These are phyloP conservation scores for Heterohyrax brucei DNA, from an alignment of 2,797 vertebrate genomes.

Conservation along the genomic window DNA sequence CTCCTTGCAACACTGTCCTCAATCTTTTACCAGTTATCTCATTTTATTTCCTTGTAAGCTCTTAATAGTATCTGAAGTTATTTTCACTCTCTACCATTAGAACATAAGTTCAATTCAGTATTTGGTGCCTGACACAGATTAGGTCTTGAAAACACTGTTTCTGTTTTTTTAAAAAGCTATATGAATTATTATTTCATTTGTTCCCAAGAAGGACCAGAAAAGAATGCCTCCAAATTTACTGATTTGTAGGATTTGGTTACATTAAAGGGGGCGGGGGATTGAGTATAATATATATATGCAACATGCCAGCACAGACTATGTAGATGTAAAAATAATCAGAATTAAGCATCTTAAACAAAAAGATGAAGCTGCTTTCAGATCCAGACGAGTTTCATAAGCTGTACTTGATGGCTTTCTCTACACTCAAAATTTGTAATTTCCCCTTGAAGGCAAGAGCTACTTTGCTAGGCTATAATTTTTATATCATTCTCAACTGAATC, in stretches of 20 bases:
- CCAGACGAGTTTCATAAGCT: conserved; percentile 36
- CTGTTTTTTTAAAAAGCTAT: not conserved
- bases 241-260: conserved; percentile 16
- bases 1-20: not conserved
- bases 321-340: conserved; percentile 32
- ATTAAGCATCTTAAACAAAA: conserved; percentile 66
- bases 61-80: not conserved
- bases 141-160: not conserved
- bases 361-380: conserved; percentile 55
- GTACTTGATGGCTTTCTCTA: not conserved
- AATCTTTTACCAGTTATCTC: not conserved
- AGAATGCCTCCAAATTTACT: not conserved
- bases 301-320: not conserved
- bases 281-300: conserved; percentile 25
- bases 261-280: not conserved
- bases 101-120: conserved; percentile 26
- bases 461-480: conserved; percentile 80
- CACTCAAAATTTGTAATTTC: conserved; percentile 75
- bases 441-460: conserved; percentile 62
- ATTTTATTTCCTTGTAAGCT: conserved; percentile 13
- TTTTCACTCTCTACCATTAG: conserved; percentile 44
- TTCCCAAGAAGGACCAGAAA: conserved; percentile 53
- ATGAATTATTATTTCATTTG: conserved; percentile 10
- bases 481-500: conserved; percentile 67
- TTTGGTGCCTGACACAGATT: not conserved